Base-by-base conservation (phyloP, 2,888 invertebrate species). In the Agonopterix alstromeriana region DNA sequence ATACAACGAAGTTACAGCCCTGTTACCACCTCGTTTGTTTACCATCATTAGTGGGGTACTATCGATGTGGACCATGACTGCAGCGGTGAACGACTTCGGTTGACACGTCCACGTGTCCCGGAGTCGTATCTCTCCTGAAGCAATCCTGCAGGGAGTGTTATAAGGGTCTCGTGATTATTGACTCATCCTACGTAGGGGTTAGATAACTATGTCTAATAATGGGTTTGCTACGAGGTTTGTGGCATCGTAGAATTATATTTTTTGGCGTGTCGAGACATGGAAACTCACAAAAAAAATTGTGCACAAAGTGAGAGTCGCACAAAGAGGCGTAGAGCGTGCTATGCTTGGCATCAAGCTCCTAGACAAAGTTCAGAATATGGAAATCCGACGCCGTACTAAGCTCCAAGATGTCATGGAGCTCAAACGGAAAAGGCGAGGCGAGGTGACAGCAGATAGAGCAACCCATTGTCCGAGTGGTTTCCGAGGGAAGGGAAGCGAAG, bases 41-140 rank as follows among this genome's bases (percentile, higher is more conserved):
- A 49, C 50, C 46, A 48, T 54, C 52, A 43, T 54, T 48, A 48
- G 48, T 48, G 43, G 36, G n/a, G 10, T 10, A 10, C 36, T 35
- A 11, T 9, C 27, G 35, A 27, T 8, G 10, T 35, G 35, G 8
- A 10, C 44, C 2, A n/a, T 27, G 27, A 27, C 38, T 38, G n/a
- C 35, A 2, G 17, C 50, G 50, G 52, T 54, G 49, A 54, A 50
- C 46, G 52, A 52, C 54, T 38, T n/a, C 38, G n/a, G 27, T 27
- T 5, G 27, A 27, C 27, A 45, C 38, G 11, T 45, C 36, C 52
- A 49, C 50, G 54, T 52, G 54, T 43, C 3, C 4, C 10, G 27
- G 27, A 12, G 43, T n/a, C 12, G 27, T 43, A 14, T 8, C 17
- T 43, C 10, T 43, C 9, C 17, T 10, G 17, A n/a, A 14, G 12